Percentiles rank a stretch among this genome's conserved stretches.
These are phyloP conservation scores for Chromoteleia sp. DNA, from an alignment of 2,888 invertebrate species.

Conservation along the genomic window DNA sequence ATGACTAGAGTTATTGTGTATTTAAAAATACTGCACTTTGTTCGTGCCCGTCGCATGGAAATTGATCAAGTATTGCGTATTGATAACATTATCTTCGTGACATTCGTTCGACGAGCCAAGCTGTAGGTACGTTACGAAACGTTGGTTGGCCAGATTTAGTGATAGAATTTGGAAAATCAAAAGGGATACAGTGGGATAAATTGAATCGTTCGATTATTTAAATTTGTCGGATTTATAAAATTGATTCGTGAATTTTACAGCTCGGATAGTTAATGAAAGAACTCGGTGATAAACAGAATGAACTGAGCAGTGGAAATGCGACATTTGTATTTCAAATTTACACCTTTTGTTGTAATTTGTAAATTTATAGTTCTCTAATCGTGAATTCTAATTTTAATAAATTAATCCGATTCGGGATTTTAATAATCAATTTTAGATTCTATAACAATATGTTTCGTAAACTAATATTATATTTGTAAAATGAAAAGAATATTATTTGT, in stretches of 20 bases:
- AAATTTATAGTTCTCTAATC: background rate
- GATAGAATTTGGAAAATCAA: constrained; percentile 1
- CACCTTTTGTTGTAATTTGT: background rate
- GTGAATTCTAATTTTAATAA: background rate
- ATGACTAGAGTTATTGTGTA: constrained; percentile 32
- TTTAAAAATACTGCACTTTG: constrained; percentile 34
- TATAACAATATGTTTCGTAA: too few relatives aligned
- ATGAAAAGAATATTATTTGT: too few relatives aligned
- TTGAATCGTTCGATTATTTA: background rate
- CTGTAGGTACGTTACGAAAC: background rate
- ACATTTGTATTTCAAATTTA: background rate
- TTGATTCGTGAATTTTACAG: background rate
- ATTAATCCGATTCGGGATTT: too few relatives aligned
- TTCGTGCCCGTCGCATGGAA: constrained; percentile 30
- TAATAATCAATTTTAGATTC: too few relatives aligned
- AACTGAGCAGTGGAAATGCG: background rate
- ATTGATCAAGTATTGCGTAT: constrained; percentile 36
- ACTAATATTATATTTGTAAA: too few relatives aligned
- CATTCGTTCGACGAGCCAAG: constrained; percentile 12
- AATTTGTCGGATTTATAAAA: constrained; percentile 1
- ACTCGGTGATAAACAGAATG: background rate
- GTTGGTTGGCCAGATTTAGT: background rate
- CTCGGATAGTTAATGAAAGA: background rate
- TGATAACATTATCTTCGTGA: constrained; percentile 40
- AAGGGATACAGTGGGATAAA: background rate